Base-by-base conservation (phyloP, 2,888 invertebrate genomes). In the Beris chalybata region DNA sequence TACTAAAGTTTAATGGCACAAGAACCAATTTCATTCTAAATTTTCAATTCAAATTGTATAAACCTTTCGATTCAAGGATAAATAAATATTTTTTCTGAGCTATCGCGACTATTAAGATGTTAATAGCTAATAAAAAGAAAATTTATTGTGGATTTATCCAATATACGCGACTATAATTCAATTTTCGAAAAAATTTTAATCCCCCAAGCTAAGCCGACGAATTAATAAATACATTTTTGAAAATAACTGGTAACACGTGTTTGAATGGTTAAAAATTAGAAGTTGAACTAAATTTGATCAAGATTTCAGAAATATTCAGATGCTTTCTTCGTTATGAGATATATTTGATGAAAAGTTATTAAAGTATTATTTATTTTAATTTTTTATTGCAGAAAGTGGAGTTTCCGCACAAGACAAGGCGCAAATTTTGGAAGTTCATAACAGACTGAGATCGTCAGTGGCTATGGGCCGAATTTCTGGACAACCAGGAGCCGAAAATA, bases 401-500 rank as follows among this genome's bases (percentile, higher is more conserved):
- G 82, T 92, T 77, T 83, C 89, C 65, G 85, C 86, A 74, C 84
- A 85, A 73, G 92, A 92, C 75, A 90, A 87, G 76, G 86, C 89
- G 79, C 83, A 85, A 67, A 92, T 93, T 74, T 84, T 93, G 72
- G 88, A 91, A 77, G 86, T 88, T 73, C 93, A 93, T 82, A 94
- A 94, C 82, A 86, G 86, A 72, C 85, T 91, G 70, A 83, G 93
- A 75, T 91, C 91, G 79, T 84, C 86, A 53, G 89, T 93, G 71
- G 92, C 93, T 68, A 83, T 90, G 72, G 93, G 93, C 56, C 88
- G 87, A 76, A 87, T 91, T 74, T 84, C 85, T 71, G 88, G 88
- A 64, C 93, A 93, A 75, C 90, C 91, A 22, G 88, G 89, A 64
- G 89, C 92, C 31, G 88, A 90, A 73, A 92, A 93, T 81, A 92